Evolutionary conservation across 2,797 vertebrate species (phyloP).

Genomic region (Hemibagrus guttatus): DNA sequence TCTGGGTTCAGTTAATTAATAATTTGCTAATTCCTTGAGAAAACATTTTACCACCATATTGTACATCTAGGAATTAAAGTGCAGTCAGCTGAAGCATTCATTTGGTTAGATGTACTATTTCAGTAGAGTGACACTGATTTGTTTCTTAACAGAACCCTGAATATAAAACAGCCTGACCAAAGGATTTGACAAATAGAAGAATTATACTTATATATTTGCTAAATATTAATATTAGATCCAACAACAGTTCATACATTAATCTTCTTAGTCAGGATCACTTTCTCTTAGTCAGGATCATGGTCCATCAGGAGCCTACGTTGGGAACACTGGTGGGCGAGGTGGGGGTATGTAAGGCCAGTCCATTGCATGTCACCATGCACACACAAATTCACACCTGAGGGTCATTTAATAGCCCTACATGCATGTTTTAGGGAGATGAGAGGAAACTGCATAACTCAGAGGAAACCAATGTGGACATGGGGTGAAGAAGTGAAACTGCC

Average conservation of each 20-base stretch:
- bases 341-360: not conserved
- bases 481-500: not conserved
- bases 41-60: not conserved
- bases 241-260: not conserved
- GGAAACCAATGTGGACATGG: not conserved
- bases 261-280: too few species aligned
- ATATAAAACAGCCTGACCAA: slow-evolving; percentile 17
- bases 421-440: not conserved
- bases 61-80: slow-evolving; percentile 20
- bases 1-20: not conserved
- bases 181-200: not conserved
- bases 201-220: not conserved
- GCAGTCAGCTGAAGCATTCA: not conserved
- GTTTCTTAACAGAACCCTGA: slow-evolving; percentile 17
- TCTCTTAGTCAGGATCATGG: not conserved
- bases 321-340: not conserved
- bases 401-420: not conserved
- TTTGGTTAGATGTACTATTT: slow-evolving; percentile 12
- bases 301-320: not conserved
- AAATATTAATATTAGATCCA: not conserved
- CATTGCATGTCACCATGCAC: not conserved
- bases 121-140: slow-evolving; percentile 13
- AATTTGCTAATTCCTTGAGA: not conserved
- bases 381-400: not conserved
- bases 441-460: too few species aligned